Conservation (phyloP, 2,113 vertebrate genomes). For the Poecilia latipinna region DNA sequence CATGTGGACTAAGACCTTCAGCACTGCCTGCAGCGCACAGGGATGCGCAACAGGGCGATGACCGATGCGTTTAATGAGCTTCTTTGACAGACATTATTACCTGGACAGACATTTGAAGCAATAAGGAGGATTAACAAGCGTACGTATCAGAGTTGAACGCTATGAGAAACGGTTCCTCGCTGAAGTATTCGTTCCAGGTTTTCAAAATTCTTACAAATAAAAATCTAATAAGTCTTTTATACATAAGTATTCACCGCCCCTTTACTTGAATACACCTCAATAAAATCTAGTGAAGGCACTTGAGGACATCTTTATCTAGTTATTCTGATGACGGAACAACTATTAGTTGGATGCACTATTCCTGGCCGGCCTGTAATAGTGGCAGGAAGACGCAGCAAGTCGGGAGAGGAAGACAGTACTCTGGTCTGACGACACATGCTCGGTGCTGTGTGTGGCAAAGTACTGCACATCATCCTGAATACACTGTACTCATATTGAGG, state of each 20-base stretch:
- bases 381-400: neutral
- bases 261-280: neutral
- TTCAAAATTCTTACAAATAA: neutral
- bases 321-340: neutral
- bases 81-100: neutral
- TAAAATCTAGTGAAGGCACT: neutral
- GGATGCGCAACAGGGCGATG: neutral
- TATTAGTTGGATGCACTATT: neutral
- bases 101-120: neutral
- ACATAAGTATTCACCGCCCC: neutral
- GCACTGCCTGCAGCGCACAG: constrained; percentile 20
- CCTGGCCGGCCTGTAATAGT: neutral
- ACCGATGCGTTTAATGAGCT: constrained; percentile 23
- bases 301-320: neutral
- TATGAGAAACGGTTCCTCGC: neutral
- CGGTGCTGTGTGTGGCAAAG: neutral
- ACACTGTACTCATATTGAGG: neutral
- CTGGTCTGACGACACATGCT: neutral
- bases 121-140: neutral
- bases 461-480: neutral
- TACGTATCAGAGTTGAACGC: neutral
- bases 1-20: constrained; percentile 4
- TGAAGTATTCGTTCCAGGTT: neutral
- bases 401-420: neutral
- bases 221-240: neutral